Conservation (phyloP, 2,797 vertebrate genomes). For the Anas bahamensis region DNA sequence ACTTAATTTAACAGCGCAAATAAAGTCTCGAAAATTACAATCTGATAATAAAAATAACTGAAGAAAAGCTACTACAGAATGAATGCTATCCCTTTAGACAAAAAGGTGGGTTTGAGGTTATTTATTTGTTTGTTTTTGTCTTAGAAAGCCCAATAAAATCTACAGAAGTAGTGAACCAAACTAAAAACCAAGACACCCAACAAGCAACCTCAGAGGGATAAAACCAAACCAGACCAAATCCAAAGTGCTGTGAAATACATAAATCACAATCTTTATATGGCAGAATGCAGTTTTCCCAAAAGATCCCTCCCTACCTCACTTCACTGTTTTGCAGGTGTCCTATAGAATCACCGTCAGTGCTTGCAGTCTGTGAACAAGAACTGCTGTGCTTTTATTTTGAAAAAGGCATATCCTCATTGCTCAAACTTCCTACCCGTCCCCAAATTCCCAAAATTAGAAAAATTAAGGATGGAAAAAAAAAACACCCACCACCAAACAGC, state of each 20-base stretch:
- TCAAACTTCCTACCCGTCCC: background rate
- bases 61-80: background rate
- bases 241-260: background rate
- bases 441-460: background rate
- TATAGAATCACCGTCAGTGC: background rate
- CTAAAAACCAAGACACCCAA: background rate
- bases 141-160: background rate
- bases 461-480: background rate
- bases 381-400: background rate
- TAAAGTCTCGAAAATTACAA: background rate
- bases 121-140: background rate
- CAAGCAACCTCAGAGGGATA: background rate
- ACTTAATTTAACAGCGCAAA: background rate
- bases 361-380: background rate
- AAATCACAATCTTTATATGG: background rate
- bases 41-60: background rate
- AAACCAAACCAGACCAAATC: background rate
- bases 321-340: background rate
- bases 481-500: background rate
- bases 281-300: background rate
- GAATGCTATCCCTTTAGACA: background rate
- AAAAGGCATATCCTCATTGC: background rate
- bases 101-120: background rate
- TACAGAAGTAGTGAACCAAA: background rate
- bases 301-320: background rate